These are phyloP conservation scores for Fistularia commersonii DNA, from an alignment of 2,797 vertebrate species.

Conservation along the genomic window DNA sequence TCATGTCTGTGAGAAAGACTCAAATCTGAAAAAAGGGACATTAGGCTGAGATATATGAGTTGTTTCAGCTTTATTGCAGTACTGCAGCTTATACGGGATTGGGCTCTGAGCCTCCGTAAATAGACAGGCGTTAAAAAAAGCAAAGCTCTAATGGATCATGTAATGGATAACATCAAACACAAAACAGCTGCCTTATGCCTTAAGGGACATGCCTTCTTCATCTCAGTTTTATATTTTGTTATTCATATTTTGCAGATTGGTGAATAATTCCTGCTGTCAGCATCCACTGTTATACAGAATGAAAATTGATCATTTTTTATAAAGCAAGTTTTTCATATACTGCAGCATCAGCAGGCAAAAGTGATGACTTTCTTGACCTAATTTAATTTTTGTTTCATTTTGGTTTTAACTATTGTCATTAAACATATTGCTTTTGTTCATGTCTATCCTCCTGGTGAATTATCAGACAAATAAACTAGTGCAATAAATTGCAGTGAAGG, in stretches of 20 bases:
- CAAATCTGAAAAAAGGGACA: constrained; percentile 22
- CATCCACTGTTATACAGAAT: constrained; percentile 10
- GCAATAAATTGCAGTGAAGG: constrained; percentile 14
- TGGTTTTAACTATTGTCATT: no score
- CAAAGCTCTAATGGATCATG: constrained; percentile 37
- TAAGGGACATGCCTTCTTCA: constrained; percentile 11
- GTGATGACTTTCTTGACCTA: no score
- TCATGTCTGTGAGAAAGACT: constrained; percentile 22
- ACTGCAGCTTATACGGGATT: constrained; percentile 17
- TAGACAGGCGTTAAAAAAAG: constrained; percentile 23
- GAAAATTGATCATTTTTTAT: constrained; percentile 4
- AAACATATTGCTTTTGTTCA: no score
- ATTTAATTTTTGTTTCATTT: no score
- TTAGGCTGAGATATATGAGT: constrained; percentile 1
- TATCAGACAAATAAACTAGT: no score
- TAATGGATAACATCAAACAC: constrained; percentile 33
- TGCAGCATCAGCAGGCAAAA: no score
- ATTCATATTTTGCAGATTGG: not conserved
- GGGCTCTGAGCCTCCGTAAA: constrained; percentile 32
- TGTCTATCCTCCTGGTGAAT: no score
- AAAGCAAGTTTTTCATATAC: no score
- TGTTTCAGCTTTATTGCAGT: constrained; percentile 4
- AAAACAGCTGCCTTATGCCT: constrained; percentile 27
- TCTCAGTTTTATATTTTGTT: constrained; percentile 8
- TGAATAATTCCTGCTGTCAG: constrained; percentile 15